Base-by-base conservation (phyloP, 2,797 vertebrate species). In the Sebastes kiyomatsui region DNA sequence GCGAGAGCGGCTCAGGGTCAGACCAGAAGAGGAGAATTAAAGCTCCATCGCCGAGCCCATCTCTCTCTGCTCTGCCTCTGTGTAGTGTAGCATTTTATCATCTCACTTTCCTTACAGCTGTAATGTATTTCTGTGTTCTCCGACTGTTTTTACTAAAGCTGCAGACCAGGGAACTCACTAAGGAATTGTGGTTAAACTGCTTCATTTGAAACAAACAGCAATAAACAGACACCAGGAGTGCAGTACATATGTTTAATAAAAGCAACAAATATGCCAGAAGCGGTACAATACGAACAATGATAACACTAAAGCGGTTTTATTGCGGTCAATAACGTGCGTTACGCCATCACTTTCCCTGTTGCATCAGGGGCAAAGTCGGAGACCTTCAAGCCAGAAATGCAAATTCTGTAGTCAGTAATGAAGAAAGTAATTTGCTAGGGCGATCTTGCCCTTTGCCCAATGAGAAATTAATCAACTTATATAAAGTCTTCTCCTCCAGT, bases 1-100 rank as follows among this genome's bases (percentile, higher is more conserved):
- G 84, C 65, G 82, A 81, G 86, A 86, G 84, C 28, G 14, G 74
- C 77, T 86, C 83, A 88, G 92, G 90, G 90, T 93, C 91, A 90
- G 83, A 60, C 72, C 14, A 18, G 67, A 79, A 60, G 75, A 87
- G 58, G 83, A 83, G 83, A 85, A 88, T 88, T 64, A 84, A 85
- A 87, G 84, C 75, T 23, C 58, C 71, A 79, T 80, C 75, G 54
- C 35, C 23, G 1, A 32, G 81, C 52, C 49, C 64, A 32, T 89
- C 42, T 46, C 82, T 79, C 38, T 52, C 46, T 72, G 12, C 20
- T 66, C 35, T 49, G 30, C 55, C 25, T 70, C 56, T 52, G 56
- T 66, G 28, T 46, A 27, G 13, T 62, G 27, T 35, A 55, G 73
- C 52, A 28, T 68, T 23, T 62, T 23, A 23, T 30, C 30, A 10